Evolutionary conservation across 2,888 invertebrate genomes (phyloP).

Genomic region (Amphimallon solstitiale): DNA sequence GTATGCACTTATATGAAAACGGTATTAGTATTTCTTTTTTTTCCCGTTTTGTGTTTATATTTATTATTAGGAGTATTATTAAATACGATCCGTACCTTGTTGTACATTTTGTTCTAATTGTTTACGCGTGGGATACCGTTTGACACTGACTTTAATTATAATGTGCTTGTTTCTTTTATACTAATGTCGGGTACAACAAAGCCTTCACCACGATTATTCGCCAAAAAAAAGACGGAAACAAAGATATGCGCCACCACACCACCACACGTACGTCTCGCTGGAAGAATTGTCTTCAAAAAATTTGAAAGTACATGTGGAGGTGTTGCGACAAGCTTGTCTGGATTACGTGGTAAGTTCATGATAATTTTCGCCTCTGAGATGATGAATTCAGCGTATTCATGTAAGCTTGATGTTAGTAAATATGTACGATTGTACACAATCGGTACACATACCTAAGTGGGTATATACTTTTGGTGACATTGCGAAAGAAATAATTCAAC

Average conservation of each 20-base stretch:
- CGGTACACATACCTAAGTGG: background rate
- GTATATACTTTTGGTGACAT: constrained; percentile 16
- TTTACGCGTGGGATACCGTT: background rate
- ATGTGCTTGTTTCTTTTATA: constrained; percentile 21
- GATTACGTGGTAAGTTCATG: background rate
- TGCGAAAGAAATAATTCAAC: constrained; percentile 10
- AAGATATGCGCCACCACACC: background rate
- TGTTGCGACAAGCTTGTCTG: constrained; percentile 8
- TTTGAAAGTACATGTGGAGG: background rate
- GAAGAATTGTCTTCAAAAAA: constrained; percentile 15
- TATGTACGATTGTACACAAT: background rate
- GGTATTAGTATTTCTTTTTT: too few relatives aligned
- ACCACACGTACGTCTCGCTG: background rate
- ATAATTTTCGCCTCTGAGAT: background rate
- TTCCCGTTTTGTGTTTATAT: too few relatives aligned
- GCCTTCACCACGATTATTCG: constrained; percentile 15
- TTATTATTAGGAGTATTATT: too few relatives aligned
- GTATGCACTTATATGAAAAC: too few relatives aligned
- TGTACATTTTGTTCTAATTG: constrained; percentile 6
- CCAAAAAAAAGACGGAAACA: constrained; percentile 12
- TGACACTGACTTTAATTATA: constrained; percentile 22
- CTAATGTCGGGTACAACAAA: constrained; percentile 20
- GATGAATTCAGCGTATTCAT: constrained; percentile 8
- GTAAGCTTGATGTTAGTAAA: background rate
- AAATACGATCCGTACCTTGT: constrained; percentile 3